Base-by-base conservation (phyloP, 53 echinoderm and acorn worm genomes). In the Echinometra lucunter region DNA sequence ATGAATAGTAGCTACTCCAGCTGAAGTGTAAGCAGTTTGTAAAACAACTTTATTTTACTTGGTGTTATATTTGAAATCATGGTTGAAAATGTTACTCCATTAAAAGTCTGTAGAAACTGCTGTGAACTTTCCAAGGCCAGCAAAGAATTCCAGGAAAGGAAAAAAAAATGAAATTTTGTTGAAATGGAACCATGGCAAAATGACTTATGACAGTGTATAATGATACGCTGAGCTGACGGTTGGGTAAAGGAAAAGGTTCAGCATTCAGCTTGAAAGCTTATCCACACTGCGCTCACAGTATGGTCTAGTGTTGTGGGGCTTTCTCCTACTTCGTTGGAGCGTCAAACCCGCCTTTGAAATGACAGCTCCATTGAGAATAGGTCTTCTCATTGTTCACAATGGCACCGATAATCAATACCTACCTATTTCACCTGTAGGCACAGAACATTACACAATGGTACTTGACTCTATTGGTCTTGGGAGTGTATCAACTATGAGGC, bases 341-440 rank as follows among this genome's bases (percentile, higher is more conserved):
- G 70, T 91, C 72, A 91, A 91, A 91, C 66, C 45, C 69, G 58
- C 60, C 69, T 91, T 91, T 67, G 66, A 91, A 58, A 60, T 67
- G 69, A 66, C 60, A 91, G 69, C 91, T n/a, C 45, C 70, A 91
- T 70, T 67, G 66, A 91, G 45, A 10, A 44, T 37, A 67, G 69
- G 67, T 69, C n/a, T 28, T 42, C 44, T 66, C 15, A 66, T 91
- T 91, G 91, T 91, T 91, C 91, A 27, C 91, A 63, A 23, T 40
- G 60, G 58, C 88, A 56, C 57, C 47, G 21, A 90, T 90, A 90
- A 90, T 90, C 90, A 90, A 90, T 90, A 90, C 90, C 55, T 19
- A 28, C 58, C 90, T 58, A 85, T 85, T 63, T 63, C 63, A 90
- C 90, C 90, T 90, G 90, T 90, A 63, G 90, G 60, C 35, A 90